Base-by-base conservation (phyloP, 2,797 vertebrate genomes). In the Crenichthys baileyi region DNA sequence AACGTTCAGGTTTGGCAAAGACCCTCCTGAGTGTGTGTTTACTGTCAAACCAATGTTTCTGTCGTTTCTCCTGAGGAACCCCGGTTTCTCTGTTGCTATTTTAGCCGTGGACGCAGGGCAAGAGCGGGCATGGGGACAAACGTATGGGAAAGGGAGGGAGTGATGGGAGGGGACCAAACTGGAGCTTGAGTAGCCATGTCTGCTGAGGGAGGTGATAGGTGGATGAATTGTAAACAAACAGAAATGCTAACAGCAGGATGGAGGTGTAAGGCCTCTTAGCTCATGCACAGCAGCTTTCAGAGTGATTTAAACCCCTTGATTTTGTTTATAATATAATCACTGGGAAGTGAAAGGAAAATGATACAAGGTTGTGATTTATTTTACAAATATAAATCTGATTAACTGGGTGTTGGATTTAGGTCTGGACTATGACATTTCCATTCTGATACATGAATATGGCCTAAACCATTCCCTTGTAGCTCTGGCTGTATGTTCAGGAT, bases 141-240 rank as follows among this genome's bases (percentile, higher is more conserved):
- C 41, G 63, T 4, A 18, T 53, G 79, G 70, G 72, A 55, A 72
- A 44, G 70, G 73, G 53, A 70, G 70, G 73, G 60, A 46, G 65
- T 6, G 61, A 56, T 56, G 81, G 90, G 87, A 73, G 88, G 87
- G 60, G 79, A 67, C 29, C 3, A 16, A 93, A 92, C 77, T n/a
- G 53, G 89, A 93, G 87, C 89, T 79, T 79, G 84, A 79, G 86
- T 79, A 84, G 91, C 91, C 93, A 92, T 93, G 82, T 86, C 78
- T 88, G 74, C 24, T 80, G 15, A 60, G 74, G 58, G 73, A 85
- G 79, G 74, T 16, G 4, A 77, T 70, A 44, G 80, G 55, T 61
- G 71, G 50, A 51, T 12, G 48, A 50, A 82, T 75, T 88, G 91
- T 91, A 91, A 95, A 95, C 91, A 96, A 94, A 93, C 88, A 91